phyloP scores from a whole-genome alignment of 92 coral and sea anemone species.

The Heteractis magnifica region DNA sequence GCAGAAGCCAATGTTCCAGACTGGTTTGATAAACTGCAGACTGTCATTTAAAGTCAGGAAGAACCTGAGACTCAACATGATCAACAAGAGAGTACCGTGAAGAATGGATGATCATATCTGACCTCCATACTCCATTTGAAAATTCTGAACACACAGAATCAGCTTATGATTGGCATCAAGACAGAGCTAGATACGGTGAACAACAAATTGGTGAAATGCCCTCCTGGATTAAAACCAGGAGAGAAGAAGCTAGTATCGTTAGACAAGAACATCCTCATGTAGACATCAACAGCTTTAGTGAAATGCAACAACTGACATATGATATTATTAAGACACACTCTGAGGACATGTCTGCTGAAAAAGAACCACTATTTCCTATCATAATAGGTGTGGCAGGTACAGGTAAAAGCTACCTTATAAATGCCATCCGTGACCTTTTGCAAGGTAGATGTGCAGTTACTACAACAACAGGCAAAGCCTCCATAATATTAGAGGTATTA shows the following conservation, averaged over 20 bases:
- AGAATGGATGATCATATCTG: no score
- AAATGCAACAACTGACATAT: conserved; percentile 74
- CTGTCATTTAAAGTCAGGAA: no score
- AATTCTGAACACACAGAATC: no score
- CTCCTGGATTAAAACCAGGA: no score
- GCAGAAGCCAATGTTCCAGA: no score
- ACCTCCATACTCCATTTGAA: no score
- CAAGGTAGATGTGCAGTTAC: conserved; percentile 32
- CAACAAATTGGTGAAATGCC: no score
- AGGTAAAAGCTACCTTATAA: conserved; percentile 36
- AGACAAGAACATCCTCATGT: neutral
- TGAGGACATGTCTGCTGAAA: conserved; percentile 45
- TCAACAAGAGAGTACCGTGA: no score
- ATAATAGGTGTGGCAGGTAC: neutral
- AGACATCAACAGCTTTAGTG: conserved; percentile 56
- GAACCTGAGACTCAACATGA: no score
- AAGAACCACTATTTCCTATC: conserved; percentile 55
- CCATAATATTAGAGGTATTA: conserved; percentile 49
- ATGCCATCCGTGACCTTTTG: conserved; percentile 60
- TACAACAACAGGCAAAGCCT: conserved; percentile 51
- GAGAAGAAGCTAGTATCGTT: neutral
- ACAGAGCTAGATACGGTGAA: no score
- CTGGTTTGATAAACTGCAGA: no score
- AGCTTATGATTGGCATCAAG: no score
- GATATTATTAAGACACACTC: conserved; percentile 53